These are phyloP conservation scores for Epinephelus cyanopodus DNA, from an alignment of 2,113 vertebrate genomes.

Conservation along the genomic window DNA sequence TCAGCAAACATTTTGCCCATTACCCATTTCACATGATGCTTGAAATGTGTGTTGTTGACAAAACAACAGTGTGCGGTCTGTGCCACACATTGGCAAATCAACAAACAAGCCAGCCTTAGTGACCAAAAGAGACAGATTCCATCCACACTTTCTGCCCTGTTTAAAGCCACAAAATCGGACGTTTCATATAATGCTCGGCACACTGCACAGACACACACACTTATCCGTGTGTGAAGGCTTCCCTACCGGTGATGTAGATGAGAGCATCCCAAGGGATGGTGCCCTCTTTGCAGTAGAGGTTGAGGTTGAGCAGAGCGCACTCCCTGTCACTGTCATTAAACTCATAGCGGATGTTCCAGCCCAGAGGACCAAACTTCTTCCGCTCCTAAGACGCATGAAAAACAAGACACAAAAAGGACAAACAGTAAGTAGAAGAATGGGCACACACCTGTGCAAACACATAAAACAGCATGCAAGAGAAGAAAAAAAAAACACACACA, in stretches of 20 bases:
- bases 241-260: constrained; percentile 83
- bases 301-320: constrained; percentile 88
- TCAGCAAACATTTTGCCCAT: constrained; percentile 33
- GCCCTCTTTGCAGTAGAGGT: constrained; percentile 85
- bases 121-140: neutral
- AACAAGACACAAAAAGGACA: constrained; percentile 16
- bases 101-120: neutral
- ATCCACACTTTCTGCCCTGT: neutral
- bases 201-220: constrained; percentile 3
- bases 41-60: constrained; percentile 24
- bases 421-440: neutral
- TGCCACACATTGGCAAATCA: constrained; percentile 17
- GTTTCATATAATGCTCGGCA: neutral
- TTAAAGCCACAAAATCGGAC: neutral
- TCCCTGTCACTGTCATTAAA: constrained; percentile 90
- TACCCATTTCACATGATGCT: constrained; percentile 14
- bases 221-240: neutral
- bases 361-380: constrained; percentile 88
- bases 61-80: constrained; percentile 3
- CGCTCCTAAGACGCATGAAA: constrained; percentile 81
- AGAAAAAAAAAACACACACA: too few relatives aligned
- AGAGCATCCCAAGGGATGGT: constrained; percentile 86
- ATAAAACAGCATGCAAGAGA: neutral
- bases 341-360: constrained; percentile 90
- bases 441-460: neutral